Conservation (phyloP, 2,113 vertebrate species). For the Scomber japonicus region DNA sequence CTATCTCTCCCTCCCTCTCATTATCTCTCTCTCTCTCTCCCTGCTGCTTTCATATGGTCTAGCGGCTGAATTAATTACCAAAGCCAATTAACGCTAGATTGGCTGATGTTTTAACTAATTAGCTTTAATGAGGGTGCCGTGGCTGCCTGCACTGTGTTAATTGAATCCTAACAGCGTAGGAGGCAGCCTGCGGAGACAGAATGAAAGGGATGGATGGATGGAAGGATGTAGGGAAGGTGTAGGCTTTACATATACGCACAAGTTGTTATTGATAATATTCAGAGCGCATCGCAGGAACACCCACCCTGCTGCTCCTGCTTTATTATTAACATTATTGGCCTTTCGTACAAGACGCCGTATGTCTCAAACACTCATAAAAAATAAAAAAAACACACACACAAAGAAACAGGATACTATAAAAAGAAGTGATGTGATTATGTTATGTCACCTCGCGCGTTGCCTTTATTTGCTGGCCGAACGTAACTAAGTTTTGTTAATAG, state of each 20-base stretch:
- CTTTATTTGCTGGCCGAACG: conserved; percentile 35
- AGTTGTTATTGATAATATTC: conserved; percentile 69
- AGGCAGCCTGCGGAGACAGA: conserved; percentile 63
- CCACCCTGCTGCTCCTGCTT: conserved; percentile 51
- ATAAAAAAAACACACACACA: neutral
- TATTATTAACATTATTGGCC: conserved; percentile 55
- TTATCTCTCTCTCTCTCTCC: conserved; percentile 51
- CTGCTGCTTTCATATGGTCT: conserved; percentile 87
- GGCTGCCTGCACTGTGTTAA: conserved; percentile 94
- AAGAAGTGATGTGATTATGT: conserved; percentile 35
- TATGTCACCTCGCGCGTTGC: conserved; percentile 2
- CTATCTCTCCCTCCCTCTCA: conserved; percentile 53
- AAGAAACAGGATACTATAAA: conserved; percentile 17
- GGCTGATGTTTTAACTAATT: conserved; percentile 99
- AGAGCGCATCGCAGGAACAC: conserved; percentile 67
- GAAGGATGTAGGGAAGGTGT: conserved; percentile 28
- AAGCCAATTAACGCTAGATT: conserved; percentile 99
- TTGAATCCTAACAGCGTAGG: conserved; percentile 91
- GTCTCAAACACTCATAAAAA: conserved; percentile 3
- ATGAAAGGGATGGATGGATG: conserved; percentile 50
- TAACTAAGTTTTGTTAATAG: conserved; percentile 51
- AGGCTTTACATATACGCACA: conserved; percentile 2
- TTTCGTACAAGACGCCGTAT: conserved; percentile 26
- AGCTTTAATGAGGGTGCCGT: conserved; percentile 97
- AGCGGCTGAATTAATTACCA: conserved; percentile 99